These are phyloP conservation scores for Bombus confusus DNA, from an alignment of 1,140 invertebrate genomes.

Conservation along the genomic window DNA sequence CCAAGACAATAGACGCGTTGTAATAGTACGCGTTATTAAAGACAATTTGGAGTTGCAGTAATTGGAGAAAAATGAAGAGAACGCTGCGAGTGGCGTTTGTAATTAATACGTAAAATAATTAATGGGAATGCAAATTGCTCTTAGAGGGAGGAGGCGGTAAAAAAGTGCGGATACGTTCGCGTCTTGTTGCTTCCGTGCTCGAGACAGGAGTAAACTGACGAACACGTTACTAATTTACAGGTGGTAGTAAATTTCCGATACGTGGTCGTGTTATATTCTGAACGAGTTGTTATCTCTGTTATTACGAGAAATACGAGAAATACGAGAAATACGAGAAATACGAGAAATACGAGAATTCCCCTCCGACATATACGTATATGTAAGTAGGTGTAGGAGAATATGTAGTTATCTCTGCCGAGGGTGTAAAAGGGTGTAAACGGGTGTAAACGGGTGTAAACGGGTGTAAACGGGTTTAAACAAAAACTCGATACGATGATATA, in stretches of 20 bases:
- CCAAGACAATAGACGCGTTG: background rate
- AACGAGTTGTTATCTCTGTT: background rate
- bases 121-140: background rate
- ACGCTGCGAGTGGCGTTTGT: background rate
- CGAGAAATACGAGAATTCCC: background rate
- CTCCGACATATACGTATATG: too few species aligned
- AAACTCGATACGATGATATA: too few species aligned
- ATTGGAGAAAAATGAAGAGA: background rate
- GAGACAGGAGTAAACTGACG: background rate
- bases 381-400: background rate
- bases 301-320: background rate
- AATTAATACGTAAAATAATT: slow-evolving; percentile 6
- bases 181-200: background rate
- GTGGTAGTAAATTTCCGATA: background rate
- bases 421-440: too few species aligned
- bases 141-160: background rate
- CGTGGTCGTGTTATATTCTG: background rate
- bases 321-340: too few species aligned
- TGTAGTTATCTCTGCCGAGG: background rate
- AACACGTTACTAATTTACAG: background rate
- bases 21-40: too few species aligned
- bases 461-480: too few species aligned
- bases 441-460: too few species aligned
- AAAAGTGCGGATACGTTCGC: background rate
- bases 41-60: background rate